Evolutionary conservation across 1,140 invertebrate genomes (phyloP).

Genomic region (Formica selysi): DNA sequence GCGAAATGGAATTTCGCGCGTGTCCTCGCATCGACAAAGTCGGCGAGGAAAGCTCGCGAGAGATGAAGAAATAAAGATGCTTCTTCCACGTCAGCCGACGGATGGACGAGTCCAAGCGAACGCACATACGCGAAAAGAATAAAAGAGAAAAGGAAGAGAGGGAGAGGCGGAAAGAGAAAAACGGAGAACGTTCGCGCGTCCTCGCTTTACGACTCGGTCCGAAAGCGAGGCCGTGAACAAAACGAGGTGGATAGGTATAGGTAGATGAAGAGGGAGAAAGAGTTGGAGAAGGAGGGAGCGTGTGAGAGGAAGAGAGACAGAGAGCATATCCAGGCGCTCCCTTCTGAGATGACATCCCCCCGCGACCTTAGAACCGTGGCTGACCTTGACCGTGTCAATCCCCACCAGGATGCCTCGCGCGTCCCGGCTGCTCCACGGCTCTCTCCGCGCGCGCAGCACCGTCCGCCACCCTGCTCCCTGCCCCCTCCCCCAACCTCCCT

Average conservation of each 20-base stretch:
- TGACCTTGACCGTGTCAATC: slow-evolving; percentile 84
- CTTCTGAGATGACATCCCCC: slow-evolving; percentile 82
- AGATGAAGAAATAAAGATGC: slow-evolving; percentile 51
- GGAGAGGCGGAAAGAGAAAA: slow-evolving; percentile 17
- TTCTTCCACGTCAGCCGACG: slow-evolving; percentile 21
- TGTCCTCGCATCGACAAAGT: background rate
- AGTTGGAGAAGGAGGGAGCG: background rate
- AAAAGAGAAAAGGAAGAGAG: background rate
- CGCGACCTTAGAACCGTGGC: slow-evolving; percentile 80
- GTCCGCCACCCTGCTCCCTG: slow-evolving; percentile 4
- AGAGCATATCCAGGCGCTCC: slow-evolving; percentile 57
- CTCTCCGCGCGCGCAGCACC: slow-evolving; percentile 27
- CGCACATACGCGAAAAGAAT: background rate
- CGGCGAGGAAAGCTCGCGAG: background rate
- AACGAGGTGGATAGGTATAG: background rate
- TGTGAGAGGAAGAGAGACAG: slow-evolving; percentile 38
- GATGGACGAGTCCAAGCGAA: slow-evolving; percentile 33
- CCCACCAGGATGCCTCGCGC: slow-evolving; percentile 65
- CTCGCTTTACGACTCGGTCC: slow-evolving; percentile 27
- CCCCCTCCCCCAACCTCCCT: slow-evolving; percentile 1
- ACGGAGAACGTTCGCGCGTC: slow-evolving; percentile 19
- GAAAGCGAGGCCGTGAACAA: slow-evolving; percentile 15
- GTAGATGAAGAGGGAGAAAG: background rate
- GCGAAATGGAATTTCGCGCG: slow-evolving; percentile 21
- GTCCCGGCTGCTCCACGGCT: slow-evolving; percentile 67